A percentile compares a stretch with the other conserved stretches of the same genome.
Conservation (phyloP, 2,888 invertebrate species). For the Mimas tiliae region DNA sequence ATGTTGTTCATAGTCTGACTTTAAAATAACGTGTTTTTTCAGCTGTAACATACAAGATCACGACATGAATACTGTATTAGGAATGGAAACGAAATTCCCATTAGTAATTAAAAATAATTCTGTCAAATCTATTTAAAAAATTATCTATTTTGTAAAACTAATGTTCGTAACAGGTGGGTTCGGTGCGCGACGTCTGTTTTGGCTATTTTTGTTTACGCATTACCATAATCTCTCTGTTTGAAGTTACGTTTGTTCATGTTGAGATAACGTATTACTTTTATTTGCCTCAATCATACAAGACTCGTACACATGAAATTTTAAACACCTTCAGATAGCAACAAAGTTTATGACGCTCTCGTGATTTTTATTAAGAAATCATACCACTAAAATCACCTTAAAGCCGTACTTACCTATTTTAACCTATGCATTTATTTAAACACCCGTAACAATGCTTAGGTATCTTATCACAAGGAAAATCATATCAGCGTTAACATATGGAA, state of each 20-base stretch:
- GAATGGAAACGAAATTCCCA: conserved; percentile 12
- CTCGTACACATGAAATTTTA: conserved; percentile 35
- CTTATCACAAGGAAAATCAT: conserved; percentile 33
- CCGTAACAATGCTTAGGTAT: conserved; percentile 6
- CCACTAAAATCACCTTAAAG: background rate
- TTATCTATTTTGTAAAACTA: conserved; percentile 66
- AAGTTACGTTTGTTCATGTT: conserved; percentile 61
- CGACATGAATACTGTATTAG: background rate
- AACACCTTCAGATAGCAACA: conserved; percentile 21
- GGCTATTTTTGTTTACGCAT: conserved; percentile 58
- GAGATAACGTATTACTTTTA: conserved; percentile 66
- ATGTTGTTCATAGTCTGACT: background rate
- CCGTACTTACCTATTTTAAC: background rate
- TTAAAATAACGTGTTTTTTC: background rate
- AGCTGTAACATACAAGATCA: background rate
- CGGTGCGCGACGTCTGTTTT: conserved; percentile 50
- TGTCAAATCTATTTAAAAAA: conserved; percentile 62
- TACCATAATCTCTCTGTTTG: conserved; percentile 67
- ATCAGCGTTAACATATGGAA: conserved; percentile 37
- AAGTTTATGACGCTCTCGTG: background rate
- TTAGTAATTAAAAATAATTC: conserved; percentile 55
- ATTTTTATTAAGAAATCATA: no score
- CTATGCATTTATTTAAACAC: background rate
- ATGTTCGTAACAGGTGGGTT: conserved; percentile 69
- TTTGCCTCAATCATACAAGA: conserved; percentile 47